Evolutionary conservation across 2,797 vertebrate genomes (phyloP), one percentile per base, ranked within the genome.

Genomic region (Argyrosomus regius): DNA sequence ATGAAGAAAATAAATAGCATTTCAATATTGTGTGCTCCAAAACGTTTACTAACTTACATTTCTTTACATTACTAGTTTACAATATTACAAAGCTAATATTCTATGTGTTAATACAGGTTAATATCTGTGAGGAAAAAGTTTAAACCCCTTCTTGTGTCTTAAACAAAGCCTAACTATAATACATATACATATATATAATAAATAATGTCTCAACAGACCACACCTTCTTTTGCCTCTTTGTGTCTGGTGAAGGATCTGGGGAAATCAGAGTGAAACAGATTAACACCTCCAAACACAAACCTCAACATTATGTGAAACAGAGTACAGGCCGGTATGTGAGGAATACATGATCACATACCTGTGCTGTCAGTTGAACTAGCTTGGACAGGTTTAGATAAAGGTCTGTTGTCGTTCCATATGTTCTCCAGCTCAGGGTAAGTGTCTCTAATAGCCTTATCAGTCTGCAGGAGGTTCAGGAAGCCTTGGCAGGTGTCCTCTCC

Each of bases 381-480:
- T 48, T 84, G 76, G 10, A 78, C 43, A 0, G 82, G 67, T 6
- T 0, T 0, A 0, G 26, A 0, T 28, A 71, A 39, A 26, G 0
- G 6, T 10, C 11, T 1, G 24, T 5, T 6, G 10, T 24, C 0
- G 0, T 39, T 63, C 59, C 57, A 31, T 0, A 87, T 31, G 3
- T 28, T 8, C 59, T 65, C 14, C 70, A 93, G 73, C 0, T 18
- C 0, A 2, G 84, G 89, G 35, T 22, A 92, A 8, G 88, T 91
- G 0, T 1, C 0, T 39, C 28, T 63, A n/a, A 92, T 20, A 0
- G 75, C 79, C 0, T 83, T 53, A 4, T 94, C 90, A 0, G 73
- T 90, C 43, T 90, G 70, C 59, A 94, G 88, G 22, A 94, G 82
- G 20, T 59, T 0, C 64, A 92, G 60, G 58, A 94, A 94, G 1